Evolutionary conservation across 2,797 vertebrate species (phyloP).

Genomic region (Hippocampus kuda): DNA sequence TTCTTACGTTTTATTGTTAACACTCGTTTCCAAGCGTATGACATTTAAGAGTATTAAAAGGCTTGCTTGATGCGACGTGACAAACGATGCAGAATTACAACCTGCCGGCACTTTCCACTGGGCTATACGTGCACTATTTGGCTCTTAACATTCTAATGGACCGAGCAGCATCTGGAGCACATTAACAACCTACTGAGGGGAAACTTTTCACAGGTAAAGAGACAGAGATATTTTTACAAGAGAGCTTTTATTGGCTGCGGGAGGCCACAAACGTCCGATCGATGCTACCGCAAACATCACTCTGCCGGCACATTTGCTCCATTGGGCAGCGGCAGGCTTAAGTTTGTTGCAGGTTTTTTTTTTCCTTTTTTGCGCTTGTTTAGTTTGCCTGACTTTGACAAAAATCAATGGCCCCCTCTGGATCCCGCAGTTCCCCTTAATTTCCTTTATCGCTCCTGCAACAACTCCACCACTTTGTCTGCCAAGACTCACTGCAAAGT

Average conservation of each 20-base stretch:
- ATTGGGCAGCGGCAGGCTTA: background rate
- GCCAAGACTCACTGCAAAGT: background rate
- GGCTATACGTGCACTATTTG: constrained; percentile 1
- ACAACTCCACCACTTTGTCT: constrained; percentile 1
- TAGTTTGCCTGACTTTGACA: background rate
- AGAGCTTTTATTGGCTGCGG: constrained; percentile 3
- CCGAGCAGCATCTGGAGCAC: background rate
- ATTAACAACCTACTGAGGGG: background rate
- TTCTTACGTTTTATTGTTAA: background rate
- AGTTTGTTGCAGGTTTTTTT: background rate
- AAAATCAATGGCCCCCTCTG: constrained; percentile 5
- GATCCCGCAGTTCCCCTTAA: constrained; percentile 1
- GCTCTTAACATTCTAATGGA: background rate
- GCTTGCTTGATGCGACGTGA: background rate
- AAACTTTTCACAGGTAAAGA: constrained; percentile 5
- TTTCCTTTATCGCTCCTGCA: constrained; percentile 6
- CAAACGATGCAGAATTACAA: background rate
- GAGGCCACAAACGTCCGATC: constrained; percentile 3
- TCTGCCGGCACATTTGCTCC: background rate
- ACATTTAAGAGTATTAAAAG: background rate
- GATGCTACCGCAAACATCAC: background rate
- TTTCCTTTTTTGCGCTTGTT: background rate
- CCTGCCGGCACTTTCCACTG: background rate
- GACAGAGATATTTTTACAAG: constrained; percentile 7
- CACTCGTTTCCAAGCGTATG: background rate